These are phyloP conservation scores for Epizoanthus ramosus DNA, from an alignment of 92 coral and sea anemone genomes.

Conservation along the genomic window DNA sequence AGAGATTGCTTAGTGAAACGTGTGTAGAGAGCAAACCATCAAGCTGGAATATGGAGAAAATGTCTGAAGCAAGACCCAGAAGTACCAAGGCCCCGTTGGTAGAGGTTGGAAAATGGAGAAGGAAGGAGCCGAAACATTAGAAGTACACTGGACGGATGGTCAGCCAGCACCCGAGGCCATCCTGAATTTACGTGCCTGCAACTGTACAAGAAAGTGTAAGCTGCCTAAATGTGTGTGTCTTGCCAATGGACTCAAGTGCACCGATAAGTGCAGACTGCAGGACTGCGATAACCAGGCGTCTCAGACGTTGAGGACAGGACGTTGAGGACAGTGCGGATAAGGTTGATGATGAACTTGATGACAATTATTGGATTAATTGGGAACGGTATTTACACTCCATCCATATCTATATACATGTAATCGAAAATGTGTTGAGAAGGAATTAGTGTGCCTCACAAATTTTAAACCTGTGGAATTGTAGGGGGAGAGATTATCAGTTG, in stretches of 20 bases:
- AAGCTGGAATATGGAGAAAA: constrained; percentile 46
- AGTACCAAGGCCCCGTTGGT: constrained; percentile 53
- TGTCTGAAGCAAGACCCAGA: constrained; percentile 47
- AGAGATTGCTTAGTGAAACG: constrained; percentile 34
- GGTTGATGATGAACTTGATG: too few species aligned
- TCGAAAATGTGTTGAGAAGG: too few species aligned
- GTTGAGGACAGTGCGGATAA: too few species aligned
- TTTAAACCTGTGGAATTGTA: too few species aligned
- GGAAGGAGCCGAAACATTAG: constrained; percentile 35
- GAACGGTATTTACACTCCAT: too few species aligned
- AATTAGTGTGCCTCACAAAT: too few species aligned
- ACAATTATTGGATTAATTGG: too few species aligned
- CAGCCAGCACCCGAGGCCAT: constrained; percentile 46
- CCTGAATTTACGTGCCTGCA: constrained; percentile 46
- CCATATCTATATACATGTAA: too few species aligned
- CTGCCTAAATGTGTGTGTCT: constrained; percentile 48
- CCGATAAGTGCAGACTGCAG: constrained; percentile 51
- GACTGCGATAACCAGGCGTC: constrained; percentile 44
- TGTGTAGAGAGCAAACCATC: constrained; percentile 18
- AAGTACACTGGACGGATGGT: constrained; percentile 58
- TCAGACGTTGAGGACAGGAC: constrained; percentile 23
- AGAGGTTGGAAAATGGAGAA: constrained; percentile 48
- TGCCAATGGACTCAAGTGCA: constrained; percentile 51
- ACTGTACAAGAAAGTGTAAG: constrained; percentile 45
- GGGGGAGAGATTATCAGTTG: too few species aligned